Evolutionary conservation across 2,797 vertebrate genomes (phyloP).

Genomic region (Acropternis orthonyx): DNA sequence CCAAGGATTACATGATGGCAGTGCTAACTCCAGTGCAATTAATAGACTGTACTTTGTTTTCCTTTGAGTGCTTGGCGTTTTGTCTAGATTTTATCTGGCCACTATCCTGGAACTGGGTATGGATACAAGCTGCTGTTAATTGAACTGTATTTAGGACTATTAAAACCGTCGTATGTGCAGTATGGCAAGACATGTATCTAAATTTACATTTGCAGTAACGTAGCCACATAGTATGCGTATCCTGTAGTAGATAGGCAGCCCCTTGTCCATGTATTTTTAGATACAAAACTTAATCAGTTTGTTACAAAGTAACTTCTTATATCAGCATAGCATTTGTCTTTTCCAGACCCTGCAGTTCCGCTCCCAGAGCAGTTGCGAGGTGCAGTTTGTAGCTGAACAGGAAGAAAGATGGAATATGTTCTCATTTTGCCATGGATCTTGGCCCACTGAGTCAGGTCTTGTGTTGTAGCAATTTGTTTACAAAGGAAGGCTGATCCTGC

Average conservation of each 20-base stretch:
- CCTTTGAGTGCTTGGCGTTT: conserved; percentile 12
- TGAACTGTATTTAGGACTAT: not conserved
- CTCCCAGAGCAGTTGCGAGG: not conserved
- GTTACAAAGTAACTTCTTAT: not conserved
- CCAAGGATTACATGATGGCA: conserved; percentile 21
- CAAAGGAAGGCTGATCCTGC: not conserved
- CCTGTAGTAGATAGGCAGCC: not conserved
- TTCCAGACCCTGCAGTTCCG: not conserved
- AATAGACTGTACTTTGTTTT: conserved; percentile 49
- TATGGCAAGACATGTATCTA: not conserved
- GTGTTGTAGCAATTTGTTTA: not conserved
- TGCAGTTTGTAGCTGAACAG: not conserved
- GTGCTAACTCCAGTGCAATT: conserved; percentile 37
- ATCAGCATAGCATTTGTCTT: not conserved
- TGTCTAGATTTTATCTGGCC: conserved; percentile 23
- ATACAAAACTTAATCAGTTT: not conserved
- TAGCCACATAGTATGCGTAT: rapidly evolving
- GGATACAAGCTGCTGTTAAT: conserved; percentile 8
- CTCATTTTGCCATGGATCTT: rapidly evolving
- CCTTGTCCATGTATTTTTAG: not conserved
- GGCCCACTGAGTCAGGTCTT: not conserved
- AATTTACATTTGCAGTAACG: not conserved
- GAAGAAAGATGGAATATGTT: not conserved
- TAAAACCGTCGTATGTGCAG: not conserved
- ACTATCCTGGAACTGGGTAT: not conserved